Conservation (phyloP, 1,140 invertebrate genomes). For the Drosophila ogumai region DNA sequence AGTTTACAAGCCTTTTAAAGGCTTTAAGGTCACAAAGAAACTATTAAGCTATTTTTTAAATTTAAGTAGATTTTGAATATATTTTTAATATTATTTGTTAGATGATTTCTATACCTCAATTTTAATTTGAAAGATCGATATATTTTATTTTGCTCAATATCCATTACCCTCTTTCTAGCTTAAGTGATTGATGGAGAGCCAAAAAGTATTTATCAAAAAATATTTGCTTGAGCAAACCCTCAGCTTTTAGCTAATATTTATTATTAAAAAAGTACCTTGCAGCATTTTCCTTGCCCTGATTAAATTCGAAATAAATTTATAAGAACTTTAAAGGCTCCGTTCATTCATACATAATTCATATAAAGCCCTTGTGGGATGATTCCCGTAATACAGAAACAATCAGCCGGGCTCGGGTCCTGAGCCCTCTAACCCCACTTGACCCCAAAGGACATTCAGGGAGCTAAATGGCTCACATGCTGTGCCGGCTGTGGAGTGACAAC, state of each 20-base stretch:
- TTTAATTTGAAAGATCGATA: not conserved
- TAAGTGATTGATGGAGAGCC: slow-evolving; percentile 14
- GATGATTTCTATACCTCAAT: not conserved
- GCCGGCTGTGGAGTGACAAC: slow-evolving; percentile 29
- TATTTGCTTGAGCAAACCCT: not conserved
- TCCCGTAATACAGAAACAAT: slow-evolving; percentile 37
- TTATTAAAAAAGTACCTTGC: not conserved
- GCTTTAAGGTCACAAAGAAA: not conserved
- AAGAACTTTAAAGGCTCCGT: slow-evolving; percentile 12
- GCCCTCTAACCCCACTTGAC: slow-evolving; percentile 39
- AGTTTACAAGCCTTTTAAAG: not conserved
- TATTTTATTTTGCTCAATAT: too few species aligned
- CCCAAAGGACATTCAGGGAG: slow-evolving; percentile 22
- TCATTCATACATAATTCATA: slow-evolving; percentile 37
- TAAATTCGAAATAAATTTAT: slow-evolving; percentile 23
- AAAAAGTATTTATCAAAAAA: slow-evolving; percentile 2
- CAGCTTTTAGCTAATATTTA: slow-evolving; percentile 9
- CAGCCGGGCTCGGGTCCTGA: slow-evolving; percentile 16
- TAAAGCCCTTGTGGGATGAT: slow-evolving; percentile 12
- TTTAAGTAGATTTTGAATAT: not conserved
- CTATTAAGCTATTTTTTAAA: too few species aligned
- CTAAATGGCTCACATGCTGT: slow-evolving; percentile 42
- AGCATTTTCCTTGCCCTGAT: not conserved
- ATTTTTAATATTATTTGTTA: not conserved
- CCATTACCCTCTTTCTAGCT: not conserved